Evolutionary conservation across 2,888 invertebrate genomes (phyloP).

Genomic region (Chrysolina oricalcia): DNA sequence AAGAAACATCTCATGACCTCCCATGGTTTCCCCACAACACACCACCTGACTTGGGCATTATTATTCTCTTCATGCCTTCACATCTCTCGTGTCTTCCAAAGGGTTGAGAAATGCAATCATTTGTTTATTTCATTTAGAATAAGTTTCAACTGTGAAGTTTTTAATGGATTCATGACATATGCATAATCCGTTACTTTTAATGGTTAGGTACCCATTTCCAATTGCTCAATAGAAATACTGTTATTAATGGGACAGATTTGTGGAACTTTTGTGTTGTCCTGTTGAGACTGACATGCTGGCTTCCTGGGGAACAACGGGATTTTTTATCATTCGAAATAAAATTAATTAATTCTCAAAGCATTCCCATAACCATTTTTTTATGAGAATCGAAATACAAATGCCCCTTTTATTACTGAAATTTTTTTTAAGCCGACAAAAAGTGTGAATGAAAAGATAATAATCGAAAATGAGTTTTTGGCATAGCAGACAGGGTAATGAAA

Average conservation of each 20-base stretch:
- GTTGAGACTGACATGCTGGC: neutral
- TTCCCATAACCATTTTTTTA: too few species aligned
- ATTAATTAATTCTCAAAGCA: too few species aligned
- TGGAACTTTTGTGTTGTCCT: neutral
- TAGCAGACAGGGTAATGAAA: too few species aligned
- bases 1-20: conserved; percentile 4
- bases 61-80: conserved; percentile 3
- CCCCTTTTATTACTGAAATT: neutral
- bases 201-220: conserved; percentile 20
- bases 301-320: neutral
- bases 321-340: neutral
- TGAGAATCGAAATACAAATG: neutral
- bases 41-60: conserved; percentile 15
- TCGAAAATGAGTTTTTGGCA: too few species aligned
- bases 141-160: conserved; percentile 16
- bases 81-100: neutral
- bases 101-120: conserved; percentile 20
- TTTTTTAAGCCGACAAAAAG: too few species aligned
- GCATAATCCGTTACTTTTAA: conserved; percentile 47
- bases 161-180: conserved; percentile 56
- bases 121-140: conserved; percentile 20
- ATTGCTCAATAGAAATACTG: conserved; percentile 13
- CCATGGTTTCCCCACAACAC: neutral
- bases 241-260: conserved; percentile 21
- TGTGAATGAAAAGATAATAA: too few species aligned